A percentile compares a stretch with the other conserved stretches of the same genome.
Conservation (phyloP, 2,888 invertebrate species). For the Dasypogon diadema region DNA sequence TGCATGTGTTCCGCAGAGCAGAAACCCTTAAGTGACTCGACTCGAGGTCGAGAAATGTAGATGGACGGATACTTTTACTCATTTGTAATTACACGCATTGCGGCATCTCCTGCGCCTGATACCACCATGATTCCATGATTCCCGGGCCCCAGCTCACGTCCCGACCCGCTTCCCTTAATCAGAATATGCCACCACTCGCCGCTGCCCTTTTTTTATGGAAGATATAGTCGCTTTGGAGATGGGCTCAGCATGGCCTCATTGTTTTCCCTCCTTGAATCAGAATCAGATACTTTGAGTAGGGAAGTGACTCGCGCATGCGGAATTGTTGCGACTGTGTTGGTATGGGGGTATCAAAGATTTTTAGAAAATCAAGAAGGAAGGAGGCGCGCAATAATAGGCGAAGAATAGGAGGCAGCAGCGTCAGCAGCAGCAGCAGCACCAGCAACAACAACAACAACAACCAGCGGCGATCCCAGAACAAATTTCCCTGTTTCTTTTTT, state of each 20-base stretch:
- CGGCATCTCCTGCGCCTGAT: slow-evolving; percentile 22
- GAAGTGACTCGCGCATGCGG: slow-evolving; percentile 28
- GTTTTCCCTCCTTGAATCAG: slow-evolving; percentile 31
- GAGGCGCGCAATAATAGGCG: slow-evolving; percentile 40
- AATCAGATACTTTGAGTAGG: slow-evolving; percentile 20
- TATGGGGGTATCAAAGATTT: slow-evolving; percentile 37
- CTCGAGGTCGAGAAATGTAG: background rate
- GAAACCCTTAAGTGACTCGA: slow-evolving; percentile 32
- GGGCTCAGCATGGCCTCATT: slow-evolving; percentile 20
- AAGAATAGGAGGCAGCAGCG: slow-evolving; percentile 35
- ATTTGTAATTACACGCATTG: slow-evolving; percentile 37
- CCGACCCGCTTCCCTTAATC: background rate
- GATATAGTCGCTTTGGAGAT: background rate
- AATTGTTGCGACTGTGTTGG: slow-evolving; percentile 23
- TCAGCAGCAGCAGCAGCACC: slow-evolving; percentile 3
- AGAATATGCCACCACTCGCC: background rate
- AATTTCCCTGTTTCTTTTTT: slow-evolving; percentile 46
- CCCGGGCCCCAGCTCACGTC: background rate
- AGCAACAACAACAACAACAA: background rate
- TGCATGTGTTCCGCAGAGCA: background rate
- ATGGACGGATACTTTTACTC: slow-evolving; percentile 13
- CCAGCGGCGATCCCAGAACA: slow-evolving; percentile 32
- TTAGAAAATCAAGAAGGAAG: slow-evolving; percentile 37
- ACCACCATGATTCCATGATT: background rate
- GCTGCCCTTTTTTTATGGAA: slow-evolving; percentile 34